These are phyloP conservation scores for Teleiodes luculella DNA, from an alignment of 2,888 invertebrate species.

Conservation along the genomic window DNA sequence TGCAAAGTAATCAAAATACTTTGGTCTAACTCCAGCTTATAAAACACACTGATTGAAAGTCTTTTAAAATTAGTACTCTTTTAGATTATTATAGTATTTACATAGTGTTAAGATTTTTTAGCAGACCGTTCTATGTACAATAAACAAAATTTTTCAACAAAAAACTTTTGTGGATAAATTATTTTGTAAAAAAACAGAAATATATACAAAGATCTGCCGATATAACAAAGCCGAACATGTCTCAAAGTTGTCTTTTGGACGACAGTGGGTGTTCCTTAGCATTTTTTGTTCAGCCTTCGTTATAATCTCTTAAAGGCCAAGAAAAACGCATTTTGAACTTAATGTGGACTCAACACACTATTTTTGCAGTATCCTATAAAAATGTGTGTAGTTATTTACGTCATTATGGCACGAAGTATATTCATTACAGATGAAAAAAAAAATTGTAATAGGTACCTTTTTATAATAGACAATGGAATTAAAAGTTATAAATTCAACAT, in stretches of 20 bases:
- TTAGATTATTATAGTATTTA: constrained; percentile 31
- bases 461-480: no score
- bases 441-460: no score
- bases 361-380: constrained; percentile 74
- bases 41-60: constrained; percentile 50
- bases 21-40: constrained; percentile 84
- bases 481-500: no score
- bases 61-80: constrained; percentile 26
- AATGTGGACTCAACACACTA: constrained; percentile 54
- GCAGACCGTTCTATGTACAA: constrained; percentile 27
- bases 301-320: constrained; percentile 53
- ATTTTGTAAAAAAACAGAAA: constrained; percentile 47
- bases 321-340: constrained; percentile 59
- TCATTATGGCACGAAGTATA: constrained; percentile 46
- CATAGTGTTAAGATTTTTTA: constrained; percentile 19
- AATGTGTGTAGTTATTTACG: constrained; percentile 53
- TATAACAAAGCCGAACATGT: constrained; percentile 58
- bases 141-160: constrained; percentile 26
- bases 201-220: constrained; percentile 76
- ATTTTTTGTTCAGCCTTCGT: constrained; percentile 69
- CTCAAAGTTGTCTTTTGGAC: constrained; percentile 38
- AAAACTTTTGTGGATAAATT: constrained; percentile 30
- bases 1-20: constrained; percentile 77
- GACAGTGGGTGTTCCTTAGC: constrained; percentile 41
- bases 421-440: no score